phyloP scores from a whole-genome alignment of 2,113 vertebrate species.

The Rhinolophus ferrumequinum region DNA sequence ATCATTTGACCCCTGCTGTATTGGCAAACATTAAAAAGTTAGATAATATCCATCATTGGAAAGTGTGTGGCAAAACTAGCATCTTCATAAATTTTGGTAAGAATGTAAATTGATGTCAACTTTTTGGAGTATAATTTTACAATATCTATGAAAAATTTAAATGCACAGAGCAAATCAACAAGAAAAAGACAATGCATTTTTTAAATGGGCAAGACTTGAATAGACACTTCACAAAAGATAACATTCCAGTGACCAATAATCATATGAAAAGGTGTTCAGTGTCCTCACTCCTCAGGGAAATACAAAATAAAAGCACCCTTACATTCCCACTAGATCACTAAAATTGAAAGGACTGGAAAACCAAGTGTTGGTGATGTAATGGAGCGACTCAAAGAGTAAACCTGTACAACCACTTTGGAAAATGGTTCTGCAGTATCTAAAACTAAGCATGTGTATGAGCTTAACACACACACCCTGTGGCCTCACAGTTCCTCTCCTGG shows the following conservation, averaged over 20 bases:
- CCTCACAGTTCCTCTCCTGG: background rate
- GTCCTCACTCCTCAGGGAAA: background rate
- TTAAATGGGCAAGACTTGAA: background rate
- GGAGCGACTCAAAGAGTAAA: background rate
- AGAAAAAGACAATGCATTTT: background rate
- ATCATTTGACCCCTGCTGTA: background rate
- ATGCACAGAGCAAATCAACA: background rate
- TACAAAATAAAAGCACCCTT: background rate
- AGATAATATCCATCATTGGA: background rate
- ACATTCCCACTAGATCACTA: background rate
- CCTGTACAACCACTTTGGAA: background rate
- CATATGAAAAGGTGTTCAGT: background rate
- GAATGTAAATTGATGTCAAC: background rate
- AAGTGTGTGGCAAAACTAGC: background rate
- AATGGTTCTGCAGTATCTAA: background rate
- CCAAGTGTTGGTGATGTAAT: background rate
- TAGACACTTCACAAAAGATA: background rate
- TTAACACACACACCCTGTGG: background rate
- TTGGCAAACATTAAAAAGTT: background rate
- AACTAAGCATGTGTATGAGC: background rate
- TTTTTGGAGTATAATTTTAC: background rate
- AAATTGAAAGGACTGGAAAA: background rate
- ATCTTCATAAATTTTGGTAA: background rate
- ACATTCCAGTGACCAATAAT: background rate
- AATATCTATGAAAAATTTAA: background rate